Evolutionary conservation across 2,113 vertebrate species (phyloP), one percentile per base, ranked within the genome.

Genomic region (Scolopax mira): DNA sequence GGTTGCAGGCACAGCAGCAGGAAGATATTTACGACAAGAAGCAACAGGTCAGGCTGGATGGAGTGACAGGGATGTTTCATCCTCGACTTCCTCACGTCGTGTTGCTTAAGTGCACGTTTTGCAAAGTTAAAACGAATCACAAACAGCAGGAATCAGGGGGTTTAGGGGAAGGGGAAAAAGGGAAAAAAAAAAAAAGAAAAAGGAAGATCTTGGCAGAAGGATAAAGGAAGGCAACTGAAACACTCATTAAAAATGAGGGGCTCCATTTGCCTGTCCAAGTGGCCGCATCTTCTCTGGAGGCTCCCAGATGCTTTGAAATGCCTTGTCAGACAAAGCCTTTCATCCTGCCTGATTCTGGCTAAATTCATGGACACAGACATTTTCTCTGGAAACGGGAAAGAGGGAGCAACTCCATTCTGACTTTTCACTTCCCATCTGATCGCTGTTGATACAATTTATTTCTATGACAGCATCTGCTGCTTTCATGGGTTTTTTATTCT

Each of bases 401-500:
- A 89, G 57, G 44, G 88, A 93, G 46, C 69, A 88, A 75, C 84
- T 89, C 92, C 67, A 6, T 66, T 65, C 88, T 78, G 78, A 89
- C 95, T 93, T 91, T 67, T 85, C 77, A 15, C 94, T 95, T 91
- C 74, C 92, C 89, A 88, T 91, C 97, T 94, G 94, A 97, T 95
- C 13, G 44, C 90, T 83, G 88, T 80, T 94, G 96, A 91, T 97
- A 90, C 90, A 90, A 73, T 96, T 96, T 91, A 94, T 96, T 93
- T 90, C 77, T 65, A 22, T 79, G 85, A 91, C 97, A 92, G 79
- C 96, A 92, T 96, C 94, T 95, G 96, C 93, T 78, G 88, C 96
- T 97, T 95, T 89, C 90, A 86, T 62, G 69, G 92, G 13, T 12
- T 81, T 92, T 95, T 96, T 39, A 90, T 91, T 87, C 92, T 86